phyloP scores from a whole-genome alignment of 2,888 invertebrate genomes.

The Drosophila bunnanda region DNA sequence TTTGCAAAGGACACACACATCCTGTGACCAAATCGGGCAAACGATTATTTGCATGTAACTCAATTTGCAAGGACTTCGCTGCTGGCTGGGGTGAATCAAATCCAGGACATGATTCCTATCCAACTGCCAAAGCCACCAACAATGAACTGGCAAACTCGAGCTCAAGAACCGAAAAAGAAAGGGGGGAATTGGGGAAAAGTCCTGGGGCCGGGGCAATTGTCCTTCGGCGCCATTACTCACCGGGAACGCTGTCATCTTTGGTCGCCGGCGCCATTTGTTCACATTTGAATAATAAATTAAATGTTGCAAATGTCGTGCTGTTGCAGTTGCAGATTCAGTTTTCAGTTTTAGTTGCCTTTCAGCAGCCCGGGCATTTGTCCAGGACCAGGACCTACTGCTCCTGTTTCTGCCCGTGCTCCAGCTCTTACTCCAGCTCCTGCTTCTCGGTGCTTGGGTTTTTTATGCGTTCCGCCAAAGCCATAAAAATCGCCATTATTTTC shows the following conservation, averaged over 20 bases:
- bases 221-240: conserved; percentile 70
- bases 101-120: conserved; percentile 48
- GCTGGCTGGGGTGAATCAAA: conserved; percentile 49
- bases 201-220: conserved; percentile 52
- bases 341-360: conserved; percentile 55
- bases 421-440: conserved; percentile 24
- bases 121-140: conserved; percentile 34
- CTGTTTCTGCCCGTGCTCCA: conserved; percentile 23
- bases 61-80: conserved; percentile 64
- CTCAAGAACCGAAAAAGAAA: conserved; percentile 27
- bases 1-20: conserved; percentile 40
- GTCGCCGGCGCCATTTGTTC: conserved; percentile 73
- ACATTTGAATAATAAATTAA: conserved; percentile 81
- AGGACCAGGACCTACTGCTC: conserved; percentile 23
- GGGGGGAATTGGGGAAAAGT: conserved; percentile 9
- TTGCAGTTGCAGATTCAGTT: conserved; percentile 58
- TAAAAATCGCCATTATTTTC: conserved; percentile 74
- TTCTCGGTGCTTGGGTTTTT: conserved; percentile 49
- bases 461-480: conserved; percentile 73
- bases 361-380: conserved; percentile 49
- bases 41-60: conserved; percentile 77
- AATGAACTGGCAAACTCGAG: conserved; percentile 43
- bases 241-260: conserved; percentile 72
- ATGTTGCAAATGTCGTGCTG: conserved; percentile 75
- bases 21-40: conserved; percentile 60